phyloP scores from a whole-genome alignment of 2,113 vertebrate species.

The Chamaea fasciata region DNA sequence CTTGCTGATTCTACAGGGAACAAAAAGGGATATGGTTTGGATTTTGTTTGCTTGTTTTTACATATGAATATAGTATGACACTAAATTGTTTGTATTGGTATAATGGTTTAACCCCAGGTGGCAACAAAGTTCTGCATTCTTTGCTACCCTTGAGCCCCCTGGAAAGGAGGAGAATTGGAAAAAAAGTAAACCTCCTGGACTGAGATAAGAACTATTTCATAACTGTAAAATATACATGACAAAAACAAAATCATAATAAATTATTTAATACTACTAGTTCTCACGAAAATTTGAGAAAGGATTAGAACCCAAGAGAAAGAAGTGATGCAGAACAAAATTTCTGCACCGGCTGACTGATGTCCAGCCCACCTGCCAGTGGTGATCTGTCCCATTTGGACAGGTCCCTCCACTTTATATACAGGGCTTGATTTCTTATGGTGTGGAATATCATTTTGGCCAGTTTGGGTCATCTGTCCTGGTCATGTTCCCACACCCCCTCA shows the following conservation, averaged over 20 bases:
- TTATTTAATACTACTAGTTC: neutral
- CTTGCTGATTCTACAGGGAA: neutral
- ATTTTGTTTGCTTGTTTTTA: neutral
- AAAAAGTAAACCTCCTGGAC: neutral
- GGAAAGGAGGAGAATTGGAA: neutral
- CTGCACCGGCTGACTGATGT: too few species aligned
- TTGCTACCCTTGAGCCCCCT: accelerated
- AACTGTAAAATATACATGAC: neutral
- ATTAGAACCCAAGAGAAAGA: neutral
- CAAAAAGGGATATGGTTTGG: neutral
- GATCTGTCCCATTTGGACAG: neutral
- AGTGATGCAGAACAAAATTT: neutral
- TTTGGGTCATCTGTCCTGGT: neutral
- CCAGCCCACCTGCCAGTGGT: neutral
- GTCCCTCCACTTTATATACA: too few species aligned
- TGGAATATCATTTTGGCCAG: neutral
- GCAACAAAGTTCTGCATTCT: neutral
- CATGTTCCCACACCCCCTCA: neutral
- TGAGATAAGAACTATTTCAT: neutral
- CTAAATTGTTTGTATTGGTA: neutral
- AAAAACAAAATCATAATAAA: neutral
- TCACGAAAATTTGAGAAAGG: neutral
- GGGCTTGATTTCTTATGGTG: neutral
- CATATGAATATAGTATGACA: neutral
- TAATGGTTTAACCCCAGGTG: neutral